phyloP scores from a whole-genome alignment of 1,140 invertebrate genomes.

The Hyles vespertilio region DNA sequence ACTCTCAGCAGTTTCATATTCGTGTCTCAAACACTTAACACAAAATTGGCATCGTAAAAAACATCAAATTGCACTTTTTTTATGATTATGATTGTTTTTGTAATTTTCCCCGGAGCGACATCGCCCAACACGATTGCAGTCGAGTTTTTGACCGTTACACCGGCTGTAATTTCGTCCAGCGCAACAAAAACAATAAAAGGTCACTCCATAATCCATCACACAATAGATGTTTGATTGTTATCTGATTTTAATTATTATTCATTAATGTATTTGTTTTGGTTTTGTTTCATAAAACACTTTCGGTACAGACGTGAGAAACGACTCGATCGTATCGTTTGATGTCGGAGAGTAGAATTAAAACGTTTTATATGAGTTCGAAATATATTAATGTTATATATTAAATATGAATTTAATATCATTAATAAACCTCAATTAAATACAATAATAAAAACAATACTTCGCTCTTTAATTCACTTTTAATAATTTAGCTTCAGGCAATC shows the following conservation, averaged over 20 bases:
- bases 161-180: slow-evolving; percentile 16
- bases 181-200: slow-evolving; percentile 29
- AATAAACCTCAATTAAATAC: not conserved
- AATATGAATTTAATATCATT: too few species aligned
- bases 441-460: not conserved
- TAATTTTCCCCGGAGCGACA: slow-evolving; percentile 4
- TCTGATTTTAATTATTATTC: slow-evolving; percentile 18
- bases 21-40: too few species aligned
- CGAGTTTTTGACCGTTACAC: slow-evolving; percentile 2
- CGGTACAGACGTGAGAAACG: too few species aligned
- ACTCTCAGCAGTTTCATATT: too few species aligned
- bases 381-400: too few species aligned
- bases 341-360: too few species aligned
- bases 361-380: too few species aligned
- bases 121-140: slow-evolving; percentile 21
- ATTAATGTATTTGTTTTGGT: slow-evolving; percentile 20
- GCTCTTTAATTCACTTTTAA: too few species aligned
- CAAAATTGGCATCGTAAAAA: not conserved
- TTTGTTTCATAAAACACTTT: not conserved
- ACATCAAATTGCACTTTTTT: slow-evolving; percentile 6
- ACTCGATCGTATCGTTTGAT: too few species aligned
- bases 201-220: slow-evolving; percentile 29
- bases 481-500: not conserved
- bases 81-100: slow-evolving; percentile 7
- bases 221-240: slow-evolving; percentile 13